Percentiles rank a stretch among this genome's conserved stretches.
These are phyloP conservation scores for Agrochola litura DNA, from an alignment of 2,888 invertebrate genomes.

Conservation along the genomic window DNA sequence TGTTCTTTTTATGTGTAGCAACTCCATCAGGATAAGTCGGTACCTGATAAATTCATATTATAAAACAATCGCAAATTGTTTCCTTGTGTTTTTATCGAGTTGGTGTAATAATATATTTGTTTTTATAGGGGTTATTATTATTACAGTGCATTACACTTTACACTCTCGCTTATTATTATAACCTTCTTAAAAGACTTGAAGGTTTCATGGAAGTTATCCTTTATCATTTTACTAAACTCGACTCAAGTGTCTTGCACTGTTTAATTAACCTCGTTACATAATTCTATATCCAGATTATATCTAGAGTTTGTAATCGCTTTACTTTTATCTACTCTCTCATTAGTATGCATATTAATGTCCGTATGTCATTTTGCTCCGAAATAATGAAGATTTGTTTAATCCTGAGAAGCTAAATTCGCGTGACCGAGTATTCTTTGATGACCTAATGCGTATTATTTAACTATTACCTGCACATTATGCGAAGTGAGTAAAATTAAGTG, in stretches of 20 bases:
- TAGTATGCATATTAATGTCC: conserved; percentile 5
- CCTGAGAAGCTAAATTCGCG: background rate
- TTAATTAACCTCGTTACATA: conserved; percentile 20
- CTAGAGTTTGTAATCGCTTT: conserved; percentile 4
- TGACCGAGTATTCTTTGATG: conserved; percentile 11
- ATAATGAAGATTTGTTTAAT: conserved; percentile 11
- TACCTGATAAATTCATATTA: conserved; percentile 5
- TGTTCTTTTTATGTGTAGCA: background rate
- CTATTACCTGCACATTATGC: background rate
- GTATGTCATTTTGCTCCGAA: conserved; percentile 16
- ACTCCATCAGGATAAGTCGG: background rate
- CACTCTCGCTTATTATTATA: conserved; percentile 43
- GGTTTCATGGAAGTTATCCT: conserved; percentile 48
- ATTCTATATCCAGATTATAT: conserved; percentile 21
- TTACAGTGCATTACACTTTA: conserved; percentile 20
- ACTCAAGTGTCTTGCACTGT: conserved; percentile 5
- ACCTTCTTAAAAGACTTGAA: conserved; percentile 34
- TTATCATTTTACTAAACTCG: conserved; percentile 39
- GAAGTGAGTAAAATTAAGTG: conserved; percentile 1
- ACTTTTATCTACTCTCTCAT: conserved; percentile 32
- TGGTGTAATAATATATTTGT: conserved; percentile 26
- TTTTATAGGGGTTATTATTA: conserved; percentile 13
- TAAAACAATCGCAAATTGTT: conserved; percentile 15
- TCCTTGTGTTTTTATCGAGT: conserved; percentile 9
- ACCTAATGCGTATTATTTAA: conserved; percentile 2